phyloP scores from a whole-genome alignment of 2,113 vertebrate genomes.

The Dicerorhinus sumatrensis region DNA sequence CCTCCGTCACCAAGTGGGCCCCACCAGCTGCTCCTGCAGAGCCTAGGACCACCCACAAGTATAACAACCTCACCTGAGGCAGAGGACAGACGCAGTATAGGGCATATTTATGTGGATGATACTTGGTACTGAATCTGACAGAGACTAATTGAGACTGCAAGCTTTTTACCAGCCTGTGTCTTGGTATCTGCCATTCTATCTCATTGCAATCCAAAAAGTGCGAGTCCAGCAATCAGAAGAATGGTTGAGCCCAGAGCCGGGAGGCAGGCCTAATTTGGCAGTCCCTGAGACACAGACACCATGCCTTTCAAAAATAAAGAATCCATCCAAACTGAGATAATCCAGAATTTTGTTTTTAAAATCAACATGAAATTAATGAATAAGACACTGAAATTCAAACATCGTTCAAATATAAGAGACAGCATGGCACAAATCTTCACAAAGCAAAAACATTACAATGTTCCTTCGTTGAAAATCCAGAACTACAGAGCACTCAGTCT shows the following conservation, averaged over 20 bases:
- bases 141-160: conserved; percentile 24
- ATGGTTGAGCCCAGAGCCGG: background rate
- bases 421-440: background rate
- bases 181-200: conserved; percentile 18
- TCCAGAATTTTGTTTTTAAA: conserved; percentile 33
- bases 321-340: background rate
- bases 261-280: conserved; percentile 23
- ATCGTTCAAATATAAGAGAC: background rate
- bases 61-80: background rate
- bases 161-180: conserved; percentile 19
- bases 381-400: conserved; percentile 51
- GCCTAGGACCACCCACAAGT: background rate
- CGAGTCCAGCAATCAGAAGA: conserved; percentile 36
- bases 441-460: conserved; percentile 36
- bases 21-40: background rate
- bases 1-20: background rate
- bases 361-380: conserved; percentile 60
- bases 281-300: background rate
- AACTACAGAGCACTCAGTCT: conserved; percentile 26
- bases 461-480: background rate
- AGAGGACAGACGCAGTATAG: background rate
- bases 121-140: conserved; percentile 46
- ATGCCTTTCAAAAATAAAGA: conserved; percentile 7
- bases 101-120: background rate
- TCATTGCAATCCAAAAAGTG: background rate